These are phyloP conservation scores for Cottus gobio DNA, from an alignment of 2,113 vertebrate genomes.

Conservation along the genomic window DNA sequence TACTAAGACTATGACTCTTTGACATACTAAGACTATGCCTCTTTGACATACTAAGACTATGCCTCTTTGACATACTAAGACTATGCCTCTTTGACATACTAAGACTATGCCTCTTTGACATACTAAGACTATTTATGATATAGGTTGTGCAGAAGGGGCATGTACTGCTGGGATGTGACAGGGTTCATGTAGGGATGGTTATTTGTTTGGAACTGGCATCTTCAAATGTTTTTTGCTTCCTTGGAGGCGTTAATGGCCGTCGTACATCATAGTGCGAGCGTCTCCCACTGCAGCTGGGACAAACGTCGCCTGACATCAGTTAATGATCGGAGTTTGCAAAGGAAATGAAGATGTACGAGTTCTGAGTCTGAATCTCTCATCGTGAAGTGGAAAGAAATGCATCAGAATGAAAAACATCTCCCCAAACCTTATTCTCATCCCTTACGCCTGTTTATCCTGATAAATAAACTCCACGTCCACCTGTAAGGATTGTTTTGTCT, in stretches of 20 bases:
- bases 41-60: too few species aligned
- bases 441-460: slow-evolving; percentile 40
- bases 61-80: too few species aligned
- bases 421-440: too few species aligned
- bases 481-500: slow-evolving; percentile 10
- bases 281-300: slow-evolving; percentile 49
- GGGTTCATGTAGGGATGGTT: slow-evolving; percentile 41
- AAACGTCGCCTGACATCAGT: slow-evolving; percentile 51
- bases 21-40: too few species aligned
- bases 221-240: slow-evolving; percentile 62
- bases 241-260: slow-evolving; percentile 64
- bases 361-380: slow-evolving; percentile 25
- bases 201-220: slow-evolving; percentile 66
- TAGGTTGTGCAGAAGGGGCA: slow-evolving; percentile 43
- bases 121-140: slow-evolving; percentile 6
- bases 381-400: slow-evolving; percentile 41
- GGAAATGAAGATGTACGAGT: slow-evolving; percentile 76
- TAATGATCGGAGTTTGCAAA: slow-evolving; percentile 77
- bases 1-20: too few species aligned
- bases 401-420: slow-evolving; percentile 50
- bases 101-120: too few species aligned
- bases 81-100: too few species aligned
- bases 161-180: slow-evolving; percentile 34
- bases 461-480: slow-evolving; percentile 36
- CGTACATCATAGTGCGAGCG: slow-evolving; percentile 74